Evolutionary conservation across 2,113 vertebrate species (phyloP).

Genomic region (Paramisgurnus dabryanus): DNA sequence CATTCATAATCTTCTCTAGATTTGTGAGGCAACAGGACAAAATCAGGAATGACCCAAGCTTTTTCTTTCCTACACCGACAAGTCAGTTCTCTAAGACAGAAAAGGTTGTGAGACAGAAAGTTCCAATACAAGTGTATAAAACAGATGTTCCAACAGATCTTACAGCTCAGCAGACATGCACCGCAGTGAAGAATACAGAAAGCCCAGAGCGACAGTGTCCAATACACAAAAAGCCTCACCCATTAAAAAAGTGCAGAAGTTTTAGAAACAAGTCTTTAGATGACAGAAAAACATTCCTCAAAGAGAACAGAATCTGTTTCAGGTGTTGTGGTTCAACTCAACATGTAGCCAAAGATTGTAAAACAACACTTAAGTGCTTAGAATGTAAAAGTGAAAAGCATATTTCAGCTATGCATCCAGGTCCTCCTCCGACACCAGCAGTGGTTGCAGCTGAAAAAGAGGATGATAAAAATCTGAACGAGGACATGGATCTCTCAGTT

Average conservation of each 20-base stretch:
- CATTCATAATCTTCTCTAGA: neutral
- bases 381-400: slow-evolving; percentile 47
- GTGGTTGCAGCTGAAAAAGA: rapidly evolving
- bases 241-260: neutral
- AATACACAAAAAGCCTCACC: too few relatives aligned
- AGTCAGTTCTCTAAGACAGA: neutral
- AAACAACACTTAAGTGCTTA: neutral
- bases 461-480: neutral
- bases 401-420: slow-evolving; percentile 19
- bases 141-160: too few relatives aligned
- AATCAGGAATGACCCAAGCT: too few relatives aligned
- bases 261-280: too few relatives aligned
- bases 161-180: too few relatives aligned
- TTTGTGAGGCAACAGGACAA: neutral
- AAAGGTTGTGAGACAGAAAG: neutral
- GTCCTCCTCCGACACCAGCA: neutral
- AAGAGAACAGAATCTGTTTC: too few relatives aligned
- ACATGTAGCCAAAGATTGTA: too few relatives aligned
- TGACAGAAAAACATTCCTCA: too few relatives aligned
- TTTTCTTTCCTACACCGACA: neutral
- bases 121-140: too few relatives aligned
- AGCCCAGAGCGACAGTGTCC: too few relatives aligned
- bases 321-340: too few relatives aligned
- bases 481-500: neutral
- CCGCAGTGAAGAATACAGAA: too few relatives aligned